A percentile compares a stretch with the other conserved stretches of the same genome.
These are phyloP conservation scores for Regulus satrapa DNA, from an alignment of 2,113 vertebrate species.

Conservation along the genomic window DNA sequence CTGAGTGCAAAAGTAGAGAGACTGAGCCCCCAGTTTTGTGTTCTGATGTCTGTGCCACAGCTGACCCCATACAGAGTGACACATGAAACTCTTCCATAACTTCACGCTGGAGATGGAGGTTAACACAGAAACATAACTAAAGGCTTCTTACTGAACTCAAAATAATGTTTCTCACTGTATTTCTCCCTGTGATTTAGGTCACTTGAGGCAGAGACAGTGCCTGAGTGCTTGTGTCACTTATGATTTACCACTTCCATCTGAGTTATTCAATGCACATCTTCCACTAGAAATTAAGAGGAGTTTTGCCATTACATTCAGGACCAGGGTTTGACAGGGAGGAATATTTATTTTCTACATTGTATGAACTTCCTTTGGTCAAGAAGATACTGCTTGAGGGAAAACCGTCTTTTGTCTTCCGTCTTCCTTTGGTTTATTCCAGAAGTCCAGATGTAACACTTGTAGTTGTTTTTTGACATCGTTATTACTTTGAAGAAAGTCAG, in stretches of 20 bases:
- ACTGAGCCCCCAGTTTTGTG: accelerated
- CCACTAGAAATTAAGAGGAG: neutral
- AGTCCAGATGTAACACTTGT: neutral
- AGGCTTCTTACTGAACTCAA: neutral
- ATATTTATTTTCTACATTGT: neutral
- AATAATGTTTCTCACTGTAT: neutral
- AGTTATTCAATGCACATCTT: neutral
- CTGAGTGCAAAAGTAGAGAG: neutral
- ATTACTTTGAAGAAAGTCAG: neutral
- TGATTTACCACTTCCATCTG: conserved; percentile 24
- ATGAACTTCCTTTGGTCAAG: conserved; percentile 19
- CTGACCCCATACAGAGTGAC: neutral
- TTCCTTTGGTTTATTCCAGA: conserved; percentile 14
- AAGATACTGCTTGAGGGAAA: neutral
- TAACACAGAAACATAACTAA: neutral
- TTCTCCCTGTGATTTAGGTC: conserved; percentile 8
- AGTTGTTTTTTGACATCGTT: neutral
- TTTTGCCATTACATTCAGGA: neutral
- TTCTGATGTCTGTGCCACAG: neutral
- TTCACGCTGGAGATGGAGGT: neutral
- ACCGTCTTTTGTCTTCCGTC: neutral
- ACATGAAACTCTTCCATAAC: neutral
- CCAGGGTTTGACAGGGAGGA: neutral
- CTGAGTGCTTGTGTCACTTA: conserved; percentile 23
- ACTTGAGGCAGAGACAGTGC: neutral